Conservation (phyloP, 1,140 invertebrate species). For the Drosophila santomea region DNA sequence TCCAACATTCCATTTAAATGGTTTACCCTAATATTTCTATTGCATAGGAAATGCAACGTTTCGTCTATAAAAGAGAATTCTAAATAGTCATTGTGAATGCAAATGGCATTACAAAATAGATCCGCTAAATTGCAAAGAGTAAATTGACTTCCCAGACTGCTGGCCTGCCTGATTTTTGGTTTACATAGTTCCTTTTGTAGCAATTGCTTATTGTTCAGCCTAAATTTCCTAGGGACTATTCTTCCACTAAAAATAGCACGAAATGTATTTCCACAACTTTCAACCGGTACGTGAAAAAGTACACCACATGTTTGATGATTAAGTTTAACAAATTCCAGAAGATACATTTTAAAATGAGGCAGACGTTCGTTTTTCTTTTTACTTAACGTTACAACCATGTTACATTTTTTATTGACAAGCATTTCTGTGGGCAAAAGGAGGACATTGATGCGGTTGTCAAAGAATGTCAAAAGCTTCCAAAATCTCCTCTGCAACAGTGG, state of each 20-base stretch:
- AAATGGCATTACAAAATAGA: constrained; percentile 28
- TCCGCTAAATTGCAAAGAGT: constrained; percentile 18
- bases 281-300: constrained; percentile 36
- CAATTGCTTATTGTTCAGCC: background rate
- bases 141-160: constrained; percentile 6
- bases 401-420: constrained; percentile 36
- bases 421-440: constrained; percentile 49
- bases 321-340: constrained; percentile 52
- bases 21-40: background rate
- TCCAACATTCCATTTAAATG: constrained; percentile 23
- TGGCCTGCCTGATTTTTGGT: constrained; percentile 22
- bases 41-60: constrained; percentile 11
- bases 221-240: background rate
- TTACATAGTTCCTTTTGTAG: background rate
- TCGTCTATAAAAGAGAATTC: constrained; percentile 51
- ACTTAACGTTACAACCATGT: constrained; percentile 40
- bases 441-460: constrained; percentile 25
- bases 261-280: constrained; percentile 33
- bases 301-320: constrained; percentile 48
- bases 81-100: constrained; percentile 7
- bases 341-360: constrained; percentile 42
- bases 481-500: constrained; percentile 21
- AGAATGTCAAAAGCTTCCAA: constrained; percentile 56
- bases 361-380: constrained; percentile 29
- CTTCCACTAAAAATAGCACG: constrained; percentile 35